Percentiles rank a stretch among this genome's conserved stretches.
These are phyloP conservation scores for Apodemia zela DNA, from an alignment of 2,888 invertebrate genomes.

Conservation along the genomic window DNA sequence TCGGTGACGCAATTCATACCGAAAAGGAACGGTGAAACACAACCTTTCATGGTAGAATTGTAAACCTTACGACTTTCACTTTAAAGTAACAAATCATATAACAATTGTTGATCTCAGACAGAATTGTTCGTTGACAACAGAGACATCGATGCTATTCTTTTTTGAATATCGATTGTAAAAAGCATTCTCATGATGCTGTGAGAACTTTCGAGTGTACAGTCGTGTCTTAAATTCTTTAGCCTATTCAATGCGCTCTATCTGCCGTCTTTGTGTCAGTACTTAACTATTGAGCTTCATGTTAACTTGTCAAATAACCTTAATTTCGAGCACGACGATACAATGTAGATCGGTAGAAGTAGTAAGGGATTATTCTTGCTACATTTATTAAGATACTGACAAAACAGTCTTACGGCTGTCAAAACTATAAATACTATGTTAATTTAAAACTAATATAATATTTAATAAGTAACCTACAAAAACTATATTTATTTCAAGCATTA, in stretches of 20 bases:
- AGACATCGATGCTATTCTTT: conserved; percentile 76
- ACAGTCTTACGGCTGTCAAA: background rate
- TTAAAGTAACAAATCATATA: conserved; percentile 39
- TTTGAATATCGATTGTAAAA: conserved; percentile 79
- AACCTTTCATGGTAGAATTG: conserved; percentile 31
- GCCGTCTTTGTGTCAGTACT: conserved; percentile 54
- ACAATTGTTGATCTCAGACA: conserved; percentile 59
- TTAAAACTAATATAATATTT: background rate
- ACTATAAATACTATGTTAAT: background rate
- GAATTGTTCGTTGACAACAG: conserved; percentile 78
- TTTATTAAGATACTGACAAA: conserved; percentile 7
- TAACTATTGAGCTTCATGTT: conserved; percentile 41
- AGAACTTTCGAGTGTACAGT: conserved; percentile 68
- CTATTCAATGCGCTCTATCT: conserved; percentile 49
- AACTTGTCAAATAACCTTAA: conserved; percentile 40
- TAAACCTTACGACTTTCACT: conserved; percentile 35
- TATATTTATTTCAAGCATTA: background rate
- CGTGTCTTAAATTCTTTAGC: conserved; percentile 62
- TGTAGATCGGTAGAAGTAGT: conserved; percentile 43
- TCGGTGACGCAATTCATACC: conserved; percentile 75
- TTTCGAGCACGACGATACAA: conserved; percentile 46
- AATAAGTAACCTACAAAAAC: background rate
- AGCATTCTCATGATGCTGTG: conserved; percentile 75
- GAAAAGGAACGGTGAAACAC: conserved; percentile 64
- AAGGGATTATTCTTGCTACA: conserved; percentile 39